A percentile compares a stretch with the other conserved stretches of the same genome.
Evolutionary conservation across 2,797 vertebrate genomes (phyloP).

Genomic region (Epinephelus coioides): DNA sequence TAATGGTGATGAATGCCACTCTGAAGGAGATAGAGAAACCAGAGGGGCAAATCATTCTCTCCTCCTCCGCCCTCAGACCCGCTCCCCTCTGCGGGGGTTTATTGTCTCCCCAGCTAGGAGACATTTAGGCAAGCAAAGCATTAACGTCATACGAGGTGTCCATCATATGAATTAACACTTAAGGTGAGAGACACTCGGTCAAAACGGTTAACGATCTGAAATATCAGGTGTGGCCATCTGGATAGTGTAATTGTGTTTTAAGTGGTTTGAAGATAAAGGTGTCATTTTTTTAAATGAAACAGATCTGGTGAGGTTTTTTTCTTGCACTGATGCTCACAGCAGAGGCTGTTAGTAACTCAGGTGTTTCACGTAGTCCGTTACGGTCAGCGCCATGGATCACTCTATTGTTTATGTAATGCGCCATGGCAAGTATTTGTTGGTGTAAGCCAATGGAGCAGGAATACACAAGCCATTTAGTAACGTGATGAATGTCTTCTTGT

Average conservation of each 20-base stretch:
- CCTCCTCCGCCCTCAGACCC: conserved; percentile 25
- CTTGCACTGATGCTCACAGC: too few species aligned
- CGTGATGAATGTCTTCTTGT: conserved; percentile 55
- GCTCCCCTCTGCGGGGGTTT: conserved; percentile 4
- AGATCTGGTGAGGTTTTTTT: neutral
- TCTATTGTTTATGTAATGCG: conserved; percentile 31
- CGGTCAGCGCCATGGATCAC: neutral
- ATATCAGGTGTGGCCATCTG: conserved; percentile 15
- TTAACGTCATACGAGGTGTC: conserved; percentile 39
- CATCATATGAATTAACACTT: conserved; percentile 31
- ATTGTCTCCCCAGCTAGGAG: conserved; percentile 15
- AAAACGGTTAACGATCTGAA: conserved; percentile 7
- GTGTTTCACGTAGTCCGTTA: neutral
- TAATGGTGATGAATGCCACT: conserved; percentile 77
- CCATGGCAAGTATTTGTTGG: conserved; percentile 25
- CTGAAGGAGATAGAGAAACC: conserved; percentile 47
- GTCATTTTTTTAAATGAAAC: neutral
- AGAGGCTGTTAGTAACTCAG: conserved; percentile 7
- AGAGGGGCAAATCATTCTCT: conserved; percentile 50
- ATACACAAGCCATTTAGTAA: conserved; percentile 35
- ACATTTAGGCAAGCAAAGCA: conserved; percentile 34
- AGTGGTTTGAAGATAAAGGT: conserved; percentile 19
- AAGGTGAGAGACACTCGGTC: conserved; percentile 9
- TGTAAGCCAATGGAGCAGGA: conserved; percentile 20
- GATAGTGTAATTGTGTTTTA: conserved; percentile 10